A percentile compares a stretch with the other conserved stretches of the same genome.
Evolutionary conservation across 2,888 invertebrate species (phyloP).

Genomic region (Malthinus flaveolus): DNA sequence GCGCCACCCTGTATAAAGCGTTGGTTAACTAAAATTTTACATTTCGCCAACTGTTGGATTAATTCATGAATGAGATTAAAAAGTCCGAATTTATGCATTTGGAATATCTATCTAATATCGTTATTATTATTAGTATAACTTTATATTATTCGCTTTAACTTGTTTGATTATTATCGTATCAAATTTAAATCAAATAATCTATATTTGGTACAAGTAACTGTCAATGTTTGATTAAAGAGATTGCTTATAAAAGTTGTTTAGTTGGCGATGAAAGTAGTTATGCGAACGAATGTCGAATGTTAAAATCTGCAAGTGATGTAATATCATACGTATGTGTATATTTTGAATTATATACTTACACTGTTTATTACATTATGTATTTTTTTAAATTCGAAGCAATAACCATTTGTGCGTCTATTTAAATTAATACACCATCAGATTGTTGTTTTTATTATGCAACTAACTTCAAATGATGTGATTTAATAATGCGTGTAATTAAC

Average conservation of each 20-base stretch:
- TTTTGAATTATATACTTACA: constrained; percentile 22
- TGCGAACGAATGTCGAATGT: constrained; percentile 27
- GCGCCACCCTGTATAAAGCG: no score
- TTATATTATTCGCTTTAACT: neutral
- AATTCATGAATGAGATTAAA: no score
- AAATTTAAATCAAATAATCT: constrained; percentile 14
- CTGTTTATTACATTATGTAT: constrained; percentile 5
- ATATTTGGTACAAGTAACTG: constrained; percentile 24
- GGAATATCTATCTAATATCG: no score
- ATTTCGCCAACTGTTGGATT: no score
- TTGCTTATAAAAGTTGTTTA: constrained; percentile 34
- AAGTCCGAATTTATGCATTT: no score
- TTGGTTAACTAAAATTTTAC: no score
- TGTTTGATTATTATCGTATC: constrained; percentile 4
- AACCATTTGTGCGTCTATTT: constrained; percentile 5
- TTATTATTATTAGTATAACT: no score
- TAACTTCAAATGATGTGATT: no score
- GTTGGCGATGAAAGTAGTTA: constrained; percentile 36
- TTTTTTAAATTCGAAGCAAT: constrained; percentile 13
- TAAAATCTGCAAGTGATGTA: constrained; percentile 30
- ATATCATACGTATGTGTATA: constrained; percentile 10
- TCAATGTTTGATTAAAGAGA: constrained; percentile 24
- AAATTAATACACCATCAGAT: neutral
- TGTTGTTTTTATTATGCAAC: neutral
- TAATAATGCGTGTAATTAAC: no score